Evolutionary conservation across 2,797 vertebrate genomes (phyloP).

Genomic region (Rhabdophis nuchalis): DNA sequence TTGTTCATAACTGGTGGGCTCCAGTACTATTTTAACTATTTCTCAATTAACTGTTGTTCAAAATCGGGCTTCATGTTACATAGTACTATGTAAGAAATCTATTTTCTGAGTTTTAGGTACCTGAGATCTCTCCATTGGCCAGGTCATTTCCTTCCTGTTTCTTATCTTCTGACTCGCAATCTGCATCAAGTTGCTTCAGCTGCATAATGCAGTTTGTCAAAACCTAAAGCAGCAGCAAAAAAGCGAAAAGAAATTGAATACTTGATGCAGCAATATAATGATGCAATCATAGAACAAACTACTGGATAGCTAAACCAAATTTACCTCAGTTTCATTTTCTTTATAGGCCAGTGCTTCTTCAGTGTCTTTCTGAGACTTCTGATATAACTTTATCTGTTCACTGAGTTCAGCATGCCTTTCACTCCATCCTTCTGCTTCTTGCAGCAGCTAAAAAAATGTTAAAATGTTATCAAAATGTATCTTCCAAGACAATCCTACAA

Average conservation of each 20-base stretch:
- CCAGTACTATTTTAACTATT: background rate
- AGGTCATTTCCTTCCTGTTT: conserved; percentile 61
- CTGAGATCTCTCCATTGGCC: conserved; percentile 81
- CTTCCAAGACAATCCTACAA: background rate
- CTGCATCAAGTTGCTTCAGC: conserved; percentile 78
- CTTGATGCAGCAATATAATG: background rate
- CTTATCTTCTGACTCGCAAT: conserved; percentile 60
- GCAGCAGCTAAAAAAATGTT: conserved; percentile 75
- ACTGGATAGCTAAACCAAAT: conserved; percentile 36
- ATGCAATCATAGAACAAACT: background rate
- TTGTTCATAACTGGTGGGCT: background rate
- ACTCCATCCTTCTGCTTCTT: conserved; percentile 83
- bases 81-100: background rate
- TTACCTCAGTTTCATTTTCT: conserved; percentile 89
- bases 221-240: conserved; percentile 73
- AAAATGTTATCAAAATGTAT: conserved; percentile 7
- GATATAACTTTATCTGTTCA: conserved; percentile 85
- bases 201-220: conserved; percentile 89
- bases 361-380: conserved; percentile 86
- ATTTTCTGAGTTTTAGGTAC: conserved; percentile 59
- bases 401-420: conserved; percentile 82
- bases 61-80: background rate
- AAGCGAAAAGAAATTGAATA: background rate
- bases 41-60: background rate
- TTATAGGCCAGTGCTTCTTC: conserved; percentile 86